Evolutionary conservation across 2,797 vertebrate species (phyloP).

Genomic region (Alosa sapidissima): DNA sequence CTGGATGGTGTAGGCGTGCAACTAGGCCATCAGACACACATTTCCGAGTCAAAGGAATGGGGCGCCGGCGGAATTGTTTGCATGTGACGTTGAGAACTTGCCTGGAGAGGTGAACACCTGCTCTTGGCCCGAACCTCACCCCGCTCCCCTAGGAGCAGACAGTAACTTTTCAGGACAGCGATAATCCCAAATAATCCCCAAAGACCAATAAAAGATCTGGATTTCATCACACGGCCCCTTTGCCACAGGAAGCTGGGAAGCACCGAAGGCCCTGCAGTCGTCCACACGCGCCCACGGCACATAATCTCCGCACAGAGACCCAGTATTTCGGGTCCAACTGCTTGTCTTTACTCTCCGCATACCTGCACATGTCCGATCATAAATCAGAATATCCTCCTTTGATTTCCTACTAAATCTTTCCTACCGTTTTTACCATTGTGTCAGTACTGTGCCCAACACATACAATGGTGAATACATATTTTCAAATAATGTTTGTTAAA

Average conservation of each 20-base stretch:
- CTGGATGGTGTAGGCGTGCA: conserved; percentile 21
- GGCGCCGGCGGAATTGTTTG: neutral
- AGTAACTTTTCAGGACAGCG: conserved; percentile 43
- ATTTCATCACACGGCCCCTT: conserved; percentile 52
- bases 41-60: neutral
- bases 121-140: conserved; percentile 43
- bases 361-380: neutral
- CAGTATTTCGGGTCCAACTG: neutral
- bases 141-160: conserved; percentile 39
- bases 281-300: conserved; percentile 33
- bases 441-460: neutral
- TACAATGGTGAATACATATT: neutral
- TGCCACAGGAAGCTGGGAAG: conserved; percentile 43
- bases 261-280: conserved; percentile 30
- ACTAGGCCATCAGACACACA: neutral
- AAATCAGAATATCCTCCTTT: conserved; percentile 9
- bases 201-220: conserved; percentile 58
- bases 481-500: neutral
- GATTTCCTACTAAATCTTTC: neutral
- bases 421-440: neutral
- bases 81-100: conserved; percentile 1
- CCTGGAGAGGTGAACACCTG: conserved; percentile 41
- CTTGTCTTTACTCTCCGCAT: neutral
- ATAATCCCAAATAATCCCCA: conserved; percentile 56
- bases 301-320: conserved; percentile 12